A percentile compares a stretch with the other conserved stretches of the same genome.
phyloP scores from a whole-genome alignment of 2,888 invertebrate species.

The Acrocera orbiculus region DNA sequence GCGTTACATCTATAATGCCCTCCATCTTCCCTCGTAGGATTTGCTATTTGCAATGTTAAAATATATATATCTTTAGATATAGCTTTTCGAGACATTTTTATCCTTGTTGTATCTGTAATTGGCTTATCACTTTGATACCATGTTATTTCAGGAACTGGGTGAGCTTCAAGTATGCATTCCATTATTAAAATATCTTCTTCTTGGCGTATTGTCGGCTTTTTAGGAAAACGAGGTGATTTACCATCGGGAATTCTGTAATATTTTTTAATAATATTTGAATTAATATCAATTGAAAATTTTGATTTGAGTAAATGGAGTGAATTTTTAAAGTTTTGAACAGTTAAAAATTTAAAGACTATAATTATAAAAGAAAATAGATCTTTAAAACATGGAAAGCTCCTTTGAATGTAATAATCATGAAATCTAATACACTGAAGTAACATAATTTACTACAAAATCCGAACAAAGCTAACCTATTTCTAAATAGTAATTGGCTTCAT shows the following conservation, averaged over 20 bases:
- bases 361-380: too few species aligned
- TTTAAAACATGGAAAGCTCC: too few species aligned
- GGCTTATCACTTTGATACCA: constrained; percentile 87
- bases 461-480: too few species aligned
- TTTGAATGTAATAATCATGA: too few species aligned
- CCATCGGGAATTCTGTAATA: constrained; percentile 77
- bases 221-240: constrained; percentile 88
- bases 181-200: constrained; percentile 84
- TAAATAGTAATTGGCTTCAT: too few species aligned
- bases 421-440: too few species aligned
- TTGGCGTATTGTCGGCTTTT: constrained; percentile 90
- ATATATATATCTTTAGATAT: constrained; percentile 80
- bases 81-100: constrained; percentile 79
- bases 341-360: too few species aligned
- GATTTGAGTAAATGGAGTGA: too few species aligned
- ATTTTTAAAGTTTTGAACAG: too few species aligned
- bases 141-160: constrained; percentile 85
- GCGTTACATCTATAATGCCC: constrained; percentile 99
- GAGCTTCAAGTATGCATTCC: constrained; percentile 90
- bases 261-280: constrained; percentile 13
- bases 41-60: constrained; percentile 81
- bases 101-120: constrained; percentile 62
- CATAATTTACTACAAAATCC: too few species aligned
- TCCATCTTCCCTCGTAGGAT: constrained; percentile 91
- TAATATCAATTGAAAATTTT: constrained; percentile 6